phyloP scores from a whole-genome alignment of 2,113 vertebrate species.

The Beaufortia kweichowensis region DNA sequence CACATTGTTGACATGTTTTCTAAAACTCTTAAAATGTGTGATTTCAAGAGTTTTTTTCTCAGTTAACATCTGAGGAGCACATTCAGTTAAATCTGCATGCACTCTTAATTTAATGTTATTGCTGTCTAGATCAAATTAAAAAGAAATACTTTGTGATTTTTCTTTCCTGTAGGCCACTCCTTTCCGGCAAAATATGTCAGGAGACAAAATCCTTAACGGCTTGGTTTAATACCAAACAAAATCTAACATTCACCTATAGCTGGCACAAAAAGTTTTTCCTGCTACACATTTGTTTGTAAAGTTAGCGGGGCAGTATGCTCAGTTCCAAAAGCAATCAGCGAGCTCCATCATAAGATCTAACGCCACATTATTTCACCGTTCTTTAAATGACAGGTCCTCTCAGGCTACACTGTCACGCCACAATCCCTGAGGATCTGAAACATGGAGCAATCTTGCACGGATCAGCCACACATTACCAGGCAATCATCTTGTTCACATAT shows the following conservation, averaged over 20 bases:
- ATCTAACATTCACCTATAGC: neutral
- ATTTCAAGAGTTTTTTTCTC: no score
- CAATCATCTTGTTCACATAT: slow-evolving; percentile 79
- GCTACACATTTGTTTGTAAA: slow-evolving; percentile 12
- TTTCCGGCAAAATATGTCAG: no score
- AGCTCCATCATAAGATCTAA: slow-evolving; percentile 42
- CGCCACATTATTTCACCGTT: slow-evolving; percentile 58
- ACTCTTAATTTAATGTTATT: no score
- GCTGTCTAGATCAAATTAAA: no score
- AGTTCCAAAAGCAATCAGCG: slow-evolving; percentile 11
- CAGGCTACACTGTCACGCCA: slow-evolving; percentile 42
- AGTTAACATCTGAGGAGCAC: no score
- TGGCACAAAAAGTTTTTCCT: neutral
- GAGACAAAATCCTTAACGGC: no score
- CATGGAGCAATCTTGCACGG: slow-evolving; percentile 52
- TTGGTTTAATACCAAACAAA: no score
- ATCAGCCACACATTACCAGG: slow-evolving; percentile 73
- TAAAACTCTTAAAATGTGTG: no score
- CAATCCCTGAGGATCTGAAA: slow-evolving; percentile 57
- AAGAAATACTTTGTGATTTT: no score
- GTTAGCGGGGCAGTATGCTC: neutral
- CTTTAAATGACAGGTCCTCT: slow-evolving; percentile 67
- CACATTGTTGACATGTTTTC: no score
- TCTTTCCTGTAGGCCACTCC: no score
- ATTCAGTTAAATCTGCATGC: no score